phyloP scores from a whole-genome alignment of 2,888 invertebrate species.

The Orchestes rusci region DNA sequence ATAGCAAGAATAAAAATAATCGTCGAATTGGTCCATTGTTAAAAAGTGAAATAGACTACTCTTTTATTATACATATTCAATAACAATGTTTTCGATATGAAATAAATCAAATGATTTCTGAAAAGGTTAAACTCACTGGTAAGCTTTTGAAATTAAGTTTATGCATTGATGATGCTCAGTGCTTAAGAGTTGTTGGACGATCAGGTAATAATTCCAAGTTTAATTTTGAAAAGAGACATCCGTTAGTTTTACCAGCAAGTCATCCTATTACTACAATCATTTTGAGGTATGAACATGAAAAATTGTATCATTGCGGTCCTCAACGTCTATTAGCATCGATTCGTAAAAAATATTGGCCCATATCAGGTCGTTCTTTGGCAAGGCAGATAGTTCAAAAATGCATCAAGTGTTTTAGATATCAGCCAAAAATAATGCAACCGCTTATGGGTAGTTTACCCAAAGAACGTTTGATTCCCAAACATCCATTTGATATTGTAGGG shows the following conservation, averaged over 20 bases:
- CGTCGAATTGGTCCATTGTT: background rate
- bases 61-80: background rate
- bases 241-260: background rate
- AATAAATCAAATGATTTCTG: background rate
- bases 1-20: background rate
- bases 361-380: background rate
- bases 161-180: no score
- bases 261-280: background rate
- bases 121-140: background rate
- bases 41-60: background rate
- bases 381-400: slow-evolving; percentile 1
- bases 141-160: no score
- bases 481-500: slow-evolving; percentile 2
- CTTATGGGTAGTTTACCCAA: slow-evolving; percentile 3
- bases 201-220: background rate
- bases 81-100: background rate
- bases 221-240: slow-evolving; percentile 4
- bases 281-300: background rate
- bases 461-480: slow-evolving; percentile 1
- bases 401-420: slow-evolving; percentile 1
- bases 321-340: slow-evolving; percentile 1
- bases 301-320: background rate
- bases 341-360: slow-evolving; percentile 1
- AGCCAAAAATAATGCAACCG: background rate
- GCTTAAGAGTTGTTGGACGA: slow-evolving; percentile 1